phyloP scores from a whole-genome alignment of 2,888 invertebrate species.

The Stratiomys singularior region DNA sequence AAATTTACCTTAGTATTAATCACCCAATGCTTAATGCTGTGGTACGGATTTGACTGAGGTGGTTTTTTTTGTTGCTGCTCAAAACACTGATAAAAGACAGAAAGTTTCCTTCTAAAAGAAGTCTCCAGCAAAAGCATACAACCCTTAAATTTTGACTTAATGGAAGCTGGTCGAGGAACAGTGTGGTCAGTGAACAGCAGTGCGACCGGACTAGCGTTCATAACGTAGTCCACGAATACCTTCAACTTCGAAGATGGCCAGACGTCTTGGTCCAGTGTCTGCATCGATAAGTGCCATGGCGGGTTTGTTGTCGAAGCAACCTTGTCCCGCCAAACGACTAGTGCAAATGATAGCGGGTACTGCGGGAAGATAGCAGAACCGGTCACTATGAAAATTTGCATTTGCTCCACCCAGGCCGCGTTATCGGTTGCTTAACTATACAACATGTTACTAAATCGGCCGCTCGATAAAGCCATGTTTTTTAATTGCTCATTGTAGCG shows the following conservation, averaged over 20 bases:
- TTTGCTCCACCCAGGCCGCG: conserved; percentile 12
- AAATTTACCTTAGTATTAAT: no score
- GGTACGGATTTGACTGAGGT: no score
- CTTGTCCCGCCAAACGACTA: background rate
- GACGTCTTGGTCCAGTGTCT: conserved; percentile 2
- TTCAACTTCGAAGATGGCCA: conserved; percentile 10
- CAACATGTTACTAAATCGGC: conserved; percentile 25
- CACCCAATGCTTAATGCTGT: no score
- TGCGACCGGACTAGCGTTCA: no score
- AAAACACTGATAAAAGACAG: no score
- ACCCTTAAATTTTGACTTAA: background rate
- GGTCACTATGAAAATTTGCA: conserved; percentile 20
- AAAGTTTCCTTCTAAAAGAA: no score
- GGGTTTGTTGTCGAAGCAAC: background rate
- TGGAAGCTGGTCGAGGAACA: background rate
- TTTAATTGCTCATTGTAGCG: conserved; percentile 26
- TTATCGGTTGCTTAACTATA: conserved; percentile 22
- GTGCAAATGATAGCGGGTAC: background rate
- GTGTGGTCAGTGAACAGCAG: background rate
- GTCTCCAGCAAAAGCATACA: no score
- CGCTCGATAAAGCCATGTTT: conserved; percentile 17
- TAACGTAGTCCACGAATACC: background rate
- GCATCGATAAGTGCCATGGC: background rate
- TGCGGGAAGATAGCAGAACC: background rate
- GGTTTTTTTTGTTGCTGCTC: no score